A percentile compares a stretch with the other conserved stretches of the same genome.
phyloP scores from a whole-genome alignment of 2,797 vertebrate genomes.

The Uromys caudimaculatus region DNA sequence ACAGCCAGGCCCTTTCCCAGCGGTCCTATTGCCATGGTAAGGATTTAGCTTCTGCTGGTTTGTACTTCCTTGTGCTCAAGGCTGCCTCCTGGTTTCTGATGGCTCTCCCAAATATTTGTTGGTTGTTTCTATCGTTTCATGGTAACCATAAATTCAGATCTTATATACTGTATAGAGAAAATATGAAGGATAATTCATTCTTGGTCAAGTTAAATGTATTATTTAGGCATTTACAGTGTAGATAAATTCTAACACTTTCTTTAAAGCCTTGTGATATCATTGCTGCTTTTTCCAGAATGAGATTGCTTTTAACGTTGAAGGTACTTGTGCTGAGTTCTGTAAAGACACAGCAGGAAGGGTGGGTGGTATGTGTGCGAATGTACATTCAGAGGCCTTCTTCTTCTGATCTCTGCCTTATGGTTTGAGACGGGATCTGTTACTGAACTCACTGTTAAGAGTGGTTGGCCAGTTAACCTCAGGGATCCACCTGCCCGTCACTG shows the following conservation, averaged over 20 bases:
- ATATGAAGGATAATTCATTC: background rate
- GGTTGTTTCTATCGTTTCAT: background rate
- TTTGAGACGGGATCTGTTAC: background rate
- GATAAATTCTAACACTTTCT: background rate
- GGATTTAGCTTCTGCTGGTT: background rate
- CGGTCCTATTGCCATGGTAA: background rate
- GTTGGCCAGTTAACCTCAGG: background rate
- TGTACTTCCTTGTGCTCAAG: background rate
- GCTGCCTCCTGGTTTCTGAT: background rate
- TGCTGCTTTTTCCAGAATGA: background rate
- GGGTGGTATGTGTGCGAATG: background rate
- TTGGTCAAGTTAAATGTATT: conserved; percentile 1
- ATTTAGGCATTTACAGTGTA: background rate
- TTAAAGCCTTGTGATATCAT: background rate
- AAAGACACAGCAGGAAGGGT: background rate
- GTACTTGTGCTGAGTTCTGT: background rate
- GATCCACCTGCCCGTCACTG: background rate
- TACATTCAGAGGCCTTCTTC: background rate
- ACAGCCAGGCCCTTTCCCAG: background rate
- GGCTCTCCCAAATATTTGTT: background rate
- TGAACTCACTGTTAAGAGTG: background rate
- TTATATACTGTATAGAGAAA: background rate
- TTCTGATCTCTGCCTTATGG: background rate
- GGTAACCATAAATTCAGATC: background rate
- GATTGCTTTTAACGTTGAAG: background rate